A percentile compares a stretch with the other conserved stretches of the same genome.
Evolutionary conservation across 2,797 vertebrate genomes (phyloP).

Genomic region (Heteromormyrus szaboi): DNA sequence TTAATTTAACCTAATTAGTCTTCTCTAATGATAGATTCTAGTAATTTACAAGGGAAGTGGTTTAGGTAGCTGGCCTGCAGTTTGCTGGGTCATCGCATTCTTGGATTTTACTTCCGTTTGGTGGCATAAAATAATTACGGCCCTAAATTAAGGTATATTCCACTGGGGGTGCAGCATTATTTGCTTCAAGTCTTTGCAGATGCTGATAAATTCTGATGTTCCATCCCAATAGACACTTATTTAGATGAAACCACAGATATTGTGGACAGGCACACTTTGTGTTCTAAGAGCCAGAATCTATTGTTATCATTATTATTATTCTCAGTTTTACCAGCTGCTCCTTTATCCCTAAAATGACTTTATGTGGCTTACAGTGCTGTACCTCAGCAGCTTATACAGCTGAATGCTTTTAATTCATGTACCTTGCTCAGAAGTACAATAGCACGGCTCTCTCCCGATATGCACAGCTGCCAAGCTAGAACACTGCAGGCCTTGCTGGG

Average conservation of each 20-base stretch:
- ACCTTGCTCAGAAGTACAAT: neutral
- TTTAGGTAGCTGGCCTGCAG: neutral
- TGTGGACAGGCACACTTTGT: neutral
- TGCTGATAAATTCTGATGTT: neutral
- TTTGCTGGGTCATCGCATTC: neutral
- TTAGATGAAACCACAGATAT: neutral
- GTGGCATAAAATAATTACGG: neutral
- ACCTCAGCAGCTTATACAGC: neutral
- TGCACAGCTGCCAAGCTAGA: neutral
- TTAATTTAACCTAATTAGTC: neutral
- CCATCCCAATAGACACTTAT: neutral
- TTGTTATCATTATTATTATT: neutral
- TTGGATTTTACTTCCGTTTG: neutral
- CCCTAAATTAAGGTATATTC: constrained; percentile 4
- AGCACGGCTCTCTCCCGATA: neutral
- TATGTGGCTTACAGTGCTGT: neutral
- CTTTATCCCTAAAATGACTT: neutral
- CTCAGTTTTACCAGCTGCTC: neutral
- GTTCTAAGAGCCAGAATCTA: neutral
- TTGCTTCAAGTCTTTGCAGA: neutral
- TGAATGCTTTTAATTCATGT: neutral
- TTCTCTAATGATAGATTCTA: neutral
- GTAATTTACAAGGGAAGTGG: neutral
- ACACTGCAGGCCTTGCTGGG: neutral
- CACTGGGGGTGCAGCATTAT: neutral